Percentiles rank a stretch among this genome's conserved stretches.
phyloP scores from a whole-genome alignment of 2,113 vertebrate genomes.

The Brachirus orientalis region DNA sequence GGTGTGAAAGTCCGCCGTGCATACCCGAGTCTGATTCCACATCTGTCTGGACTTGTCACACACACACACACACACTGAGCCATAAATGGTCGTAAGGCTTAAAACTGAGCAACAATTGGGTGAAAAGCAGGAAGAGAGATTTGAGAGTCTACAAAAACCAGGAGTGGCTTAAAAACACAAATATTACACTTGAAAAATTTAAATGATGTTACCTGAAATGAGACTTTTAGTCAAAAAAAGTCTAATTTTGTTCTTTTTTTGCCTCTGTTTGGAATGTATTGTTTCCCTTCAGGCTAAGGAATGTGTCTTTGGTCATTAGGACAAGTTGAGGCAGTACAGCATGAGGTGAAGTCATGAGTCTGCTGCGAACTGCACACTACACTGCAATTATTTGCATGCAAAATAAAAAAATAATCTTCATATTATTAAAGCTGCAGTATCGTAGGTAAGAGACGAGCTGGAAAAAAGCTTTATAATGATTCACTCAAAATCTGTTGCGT shows the following conservation, averaged over 20 bases:
- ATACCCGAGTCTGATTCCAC: slow-evolving; percentile 35
- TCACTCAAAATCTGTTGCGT: neutral
- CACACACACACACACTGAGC: slow-evolving; percentile 45
- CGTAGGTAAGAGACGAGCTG: slow-evolving; percentile 33
- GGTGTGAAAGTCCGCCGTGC: slow-evolving; percentile 45
- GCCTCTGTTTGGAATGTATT: slow-evolving; percentile 33
- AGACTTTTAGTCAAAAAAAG: too few species aligned
- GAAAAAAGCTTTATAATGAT: slow-evolving; percentile 21
- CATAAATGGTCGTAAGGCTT: slow-evolving; percentile 76
- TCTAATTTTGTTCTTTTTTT: neutral
- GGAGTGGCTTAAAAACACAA: neutral
- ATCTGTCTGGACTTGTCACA: slow-evolving; percentile 76
- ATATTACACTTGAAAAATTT: neutral
- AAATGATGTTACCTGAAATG: neutral
- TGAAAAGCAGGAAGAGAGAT: slow-evolving; percentile 58
- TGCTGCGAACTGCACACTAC: neutral
- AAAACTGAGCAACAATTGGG: slow-evolving; percentile 62
- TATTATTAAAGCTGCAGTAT: neutral
- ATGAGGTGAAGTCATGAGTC: slow-evolving; percentile 15
- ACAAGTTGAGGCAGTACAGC: slow-evolving; percentile 66
- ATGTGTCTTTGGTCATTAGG: slow-evolving; percentile 54
- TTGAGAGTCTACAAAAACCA: neutral
- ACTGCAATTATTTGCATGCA: neutral
- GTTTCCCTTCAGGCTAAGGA: slow-evolving; percentile 69
- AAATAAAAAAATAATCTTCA: neutral